Percentiles rank a stretch among this genome's conserved stretches.
These are phyloP conservation scores for Chiloscyllium punctatum DNA, from an alignment of 2,797 vertebrate species.

Conservation along the genomic window DNA sequence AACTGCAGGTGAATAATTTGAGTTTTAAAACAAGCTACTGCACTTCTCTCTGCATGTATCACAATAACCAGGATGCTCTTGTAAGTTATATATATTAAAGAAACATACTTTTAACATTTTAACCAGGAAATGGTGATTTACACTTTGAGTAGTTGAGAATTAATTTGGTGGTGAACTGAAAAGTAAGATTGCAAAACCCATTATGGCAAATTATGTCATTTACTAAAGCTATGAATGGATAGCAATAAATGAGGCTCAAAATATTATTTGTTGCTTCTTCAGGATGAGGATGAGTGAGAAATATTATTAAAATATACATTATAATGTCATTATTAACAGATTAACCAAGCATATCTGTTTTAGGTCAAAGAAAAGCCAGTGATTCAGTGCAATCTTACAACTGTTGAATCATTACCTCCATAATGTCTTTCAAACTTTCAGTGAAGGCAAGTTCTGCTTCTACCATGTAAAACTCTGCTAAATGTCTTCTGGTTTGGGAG, in stretches of 20 bases:
- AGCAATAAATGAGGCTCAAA: not conserved
- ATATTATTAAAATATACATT: not conserved
- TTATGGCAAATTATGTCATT: not conserved
- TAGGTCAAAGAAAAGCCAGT: not conserved
- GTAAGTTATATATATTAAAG: not conserved
- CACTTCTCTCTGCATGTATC: not conserved
- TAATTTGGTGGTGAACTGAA: not conserved
- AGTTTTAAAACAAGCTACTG: not conserved
- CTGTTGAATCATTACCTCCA: constrained; percentile 59
- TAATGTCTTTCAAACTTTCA: constrained; percentile 77
- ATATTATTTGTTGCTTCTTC: not conserved
- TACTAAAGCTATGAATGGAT: not conserved
- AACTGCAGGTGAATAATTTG: not conserved
- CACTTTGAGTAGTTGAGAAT: not conserved
- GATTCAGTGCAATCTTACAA: not conserved
- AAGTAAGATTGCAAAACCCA: not conserved
- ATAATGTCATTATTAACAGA: not conserved
- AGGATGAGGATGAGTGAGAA: not conserved
- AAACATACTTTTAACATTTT: not conserved
- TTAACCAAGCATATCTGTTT: not conserved
- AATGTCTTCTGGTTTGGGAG: constrained; percentile 84
- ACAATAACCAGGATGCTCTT: not conserved
- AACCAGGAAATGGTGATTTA: not conserved
- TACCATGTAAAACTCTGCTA: constrained; percentile 97
- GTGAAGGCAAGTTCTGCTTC: constrained; percentile 90